A percentile compares a stretch with the other conserved stretches of the same genome.
Conservation (phyloP, 2,888 invertebrate genomes). For the Syritta pipiens region DNA sequence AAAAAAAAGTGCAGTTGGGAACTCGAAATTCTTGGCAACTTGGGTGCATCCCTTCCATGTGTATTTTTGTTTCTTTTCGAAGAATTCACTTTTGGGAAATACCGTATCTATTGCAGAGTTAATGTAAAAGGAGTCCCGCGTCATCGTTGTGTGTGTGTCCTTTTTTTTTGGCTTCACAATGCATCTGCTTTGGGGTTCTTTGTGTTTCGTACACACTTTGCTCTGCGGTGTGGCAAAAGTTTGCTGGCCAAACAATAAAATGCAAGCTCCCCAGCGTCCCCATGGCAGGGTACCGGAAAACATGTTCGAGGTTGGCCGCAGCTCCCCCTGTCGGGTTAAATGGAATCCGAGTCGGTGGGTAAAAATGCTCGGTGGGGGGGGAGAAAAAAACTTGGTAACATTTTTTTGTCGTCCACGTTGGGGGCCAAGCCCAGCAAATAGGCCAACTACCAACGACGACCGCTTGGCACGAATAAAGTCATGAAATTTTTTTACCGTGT, state of each 20-base stretch:
- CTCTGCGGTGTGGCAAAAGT: constrained; percentile 24
- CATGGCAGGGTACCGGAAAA: not conserved
- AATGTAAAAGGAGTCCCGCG: not conserved
- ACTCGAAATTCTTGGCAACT: constrained; percentile 48
- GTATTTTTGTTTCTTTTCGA: not conserved
- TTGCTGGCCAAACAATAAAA: constrained; percentile 50
- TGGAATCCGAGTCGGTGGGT: constrained; percentile 13
- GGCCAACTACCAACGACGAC: constrained; percentile 19
- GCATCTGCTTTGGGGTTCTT: constrained; percentile 25
- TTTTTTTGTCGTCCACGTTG: constrained; percentile 27
- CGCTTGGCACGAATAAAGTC: constrained; percentile 20
- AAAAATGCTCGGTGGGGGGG: no score
- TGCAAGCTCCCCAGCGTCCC: not conserved
- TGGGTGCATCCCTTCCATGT: not conserved
- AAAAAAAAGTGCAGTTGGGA: constrained; percentile 3
- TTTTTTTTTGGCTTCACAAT: constrained; percentile 24
- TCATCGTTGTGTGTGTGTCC: not conserved
- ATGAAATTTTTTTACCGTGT: not conserved
- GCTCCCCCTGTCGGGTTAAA: not conserved
- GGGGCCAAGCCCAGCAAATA: constrained; percentile 35
- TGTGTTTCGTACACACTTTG: constrained; percentile 38
- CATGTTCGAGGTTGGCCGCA: constrained; percentile 25
- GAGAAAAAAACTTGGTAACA: constrained; percentile 8
- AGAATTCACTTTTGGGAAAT: constrained; percentile 8
- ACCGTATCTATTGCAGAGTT: not conserved